Evolutionary conservation across 2,888 invertebrate genomes (phyloP).

Genomic region (Sesia apiformis): DNA sequence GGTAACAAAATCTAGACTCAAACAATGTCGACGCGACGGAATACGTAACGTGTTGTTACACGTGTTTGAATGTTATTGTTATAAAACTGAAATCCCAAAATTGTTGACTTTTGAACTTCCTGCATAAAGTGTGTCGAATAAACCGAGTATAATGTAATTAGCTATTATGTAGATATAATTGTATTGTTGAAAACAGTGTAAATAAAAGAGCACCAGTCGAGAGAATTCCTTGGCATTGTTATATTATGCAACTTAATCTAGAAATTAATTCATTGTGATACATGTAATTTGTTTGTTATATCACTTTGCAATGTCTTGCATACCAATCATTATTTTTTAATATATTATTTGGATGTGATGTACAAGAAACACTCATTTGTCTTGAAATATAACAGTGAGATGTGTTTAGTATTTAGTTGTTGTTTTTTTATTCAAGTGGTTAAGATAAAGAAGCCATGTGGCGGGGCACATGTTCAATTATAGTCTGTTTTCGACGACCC

Average conservation of each 20-base stretch:
- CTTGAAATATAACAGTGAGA: no score
- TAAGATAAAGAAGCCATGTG: conserved; percentile 49
- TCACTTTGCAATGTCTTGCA: not conserved
- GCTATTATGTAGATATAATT: not conserved
- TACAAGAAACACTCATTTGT: no score
- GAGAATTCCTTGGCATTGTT: no score
- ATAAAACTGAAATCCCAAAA: not conserved
- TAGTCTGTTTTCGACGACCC: conserved; percentile 28
- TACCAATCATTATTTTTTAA: no score
- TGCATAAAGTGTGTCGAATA: not conserved
- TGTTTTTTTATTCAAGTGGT: conserved; percentile 22
- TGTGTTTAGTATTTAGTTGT: no score
- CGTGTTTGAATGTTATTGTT: conserved; percentile 1
- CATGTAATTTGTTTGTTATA: conserved; percentile 15
- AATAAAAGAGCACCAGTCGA: no score
- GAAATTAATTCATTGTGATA: not conserved
- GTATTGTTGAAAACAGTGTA: not conserved
- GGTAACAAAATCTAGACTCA: conserved; percentile 3
- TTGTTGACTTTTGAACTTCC: not conserved
- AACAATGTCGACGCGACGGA: not conserved
- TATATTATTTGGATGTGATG: no score
- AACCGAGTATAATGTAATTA: not conserved
- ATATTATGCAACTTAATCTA: not conserved
- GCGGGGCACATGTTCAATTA: conserved; percentile 42
- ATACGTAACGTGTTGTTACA: not conserved